Conservation (phyloP, 2,888 invertebrate genomes). For the Chymomyza caudatula region DNA sequence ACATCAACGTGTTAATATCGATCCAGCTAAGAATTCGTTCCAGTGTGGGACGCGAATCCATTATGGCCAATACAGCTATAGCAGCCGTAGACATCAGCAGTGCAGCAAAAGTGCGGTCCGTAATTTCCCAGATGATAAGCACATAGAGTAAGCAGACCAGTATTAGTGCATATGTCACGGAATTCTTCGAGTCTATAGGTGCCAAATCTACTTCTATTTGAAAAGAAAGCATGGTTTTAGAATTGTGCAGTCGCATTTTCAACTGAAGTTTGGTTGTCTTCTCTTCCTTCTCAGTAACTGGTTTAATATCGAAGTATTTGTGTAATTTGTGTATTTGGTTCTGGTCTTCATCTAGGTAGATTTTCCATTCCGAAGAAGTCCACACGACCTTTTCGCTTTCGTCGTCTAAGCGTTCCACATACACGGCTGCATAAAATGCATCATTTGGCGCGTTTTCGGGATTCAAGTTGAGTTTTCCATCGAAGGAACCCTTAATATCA, state of each 20-base stretch:
- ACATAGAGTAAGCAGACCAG: conserved; percentile 87
- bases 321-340: background rate
- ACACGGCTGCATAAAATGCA: background rate
- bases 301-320: background rate
- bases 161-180: conserved; percentile 85
- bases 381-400: background rate
- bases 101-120: conserved; percentile 78
- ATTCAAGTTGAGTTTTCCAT: background rate
- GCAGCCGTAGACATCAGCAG: conserved; percentile 81
- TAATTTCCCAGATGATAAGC: conserved; percentile 86
- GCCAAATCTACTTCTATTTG: conserved; percentile 79
- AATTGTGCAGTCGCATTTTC: background rate
- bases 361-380: background rate
- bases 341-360: background rate
- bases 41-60: conserved; percentile 84
- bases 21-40: conserved; percentile 85
- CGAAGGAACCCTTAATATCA: background rate
- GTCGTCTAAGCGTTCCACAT: background rate
- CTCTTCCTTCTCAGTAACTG: background rate
- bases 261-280: background rate
- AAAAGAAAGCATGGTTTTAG: conserved; percentile 13
- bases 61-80: conserved; percentile 82
- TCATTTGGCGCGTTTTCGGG: no score
- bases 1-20: conserved; percentile 83
- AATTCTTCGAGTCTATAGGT: conserved; percentile 82